Conservation (phyloP, 1,140 invertebrate genomes). For the Atta colombica region DNA sequence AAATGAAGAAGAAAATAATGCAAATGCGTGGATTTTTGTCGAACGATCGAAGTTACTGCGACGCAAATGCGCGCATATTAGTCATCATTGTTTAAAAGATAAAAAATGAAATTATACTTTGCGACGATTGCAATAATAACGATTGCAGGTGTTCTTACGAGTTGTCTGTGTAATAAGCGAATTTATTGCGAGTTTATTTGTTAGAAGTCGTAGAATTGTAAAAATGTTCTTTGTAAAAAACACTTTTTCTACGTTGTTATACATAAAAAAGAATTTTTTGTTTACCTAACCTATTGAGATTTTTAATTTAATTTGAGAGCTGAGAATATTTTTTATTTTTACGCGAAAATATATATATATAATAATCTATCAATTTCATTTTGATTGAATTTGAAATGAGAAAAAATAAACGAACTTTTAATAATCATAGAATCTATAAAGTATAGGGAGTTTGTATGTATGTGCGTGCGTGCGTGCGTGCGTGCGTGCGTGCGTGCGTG, state of each 20-base stretch:
- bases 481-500: too few species aligned
- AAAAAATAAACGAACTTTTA: too few species aligned
- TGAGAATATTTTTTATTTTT: not conserved
- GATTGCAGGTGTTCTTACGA: not conserved
- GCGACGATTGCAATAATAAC: not conserved
- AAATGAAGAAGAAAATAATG: not conserved
- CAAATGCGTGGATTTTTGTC: not conserved
- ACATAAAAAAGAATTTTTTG: not conserved
- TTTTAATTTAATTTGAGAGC: not conserved
- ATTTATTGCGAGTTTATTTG: not conserved
- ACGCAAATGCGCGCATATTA: not conserved
- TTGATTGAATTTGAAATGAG: not conserved
- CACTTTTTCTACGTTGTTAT: not conserved
- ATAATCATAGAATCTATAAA: too few species aligned
- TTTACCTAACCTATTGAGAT: too few species aligned
- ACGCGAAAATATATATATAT: not conserved
- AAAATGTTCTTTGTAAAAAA: not conserved
- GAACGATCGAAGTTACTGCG: not conserved
- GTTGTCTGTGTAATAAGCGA: not conserved
- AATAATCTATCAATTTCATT: not conserved
- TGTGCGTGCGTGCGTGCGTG: too few species aligned
- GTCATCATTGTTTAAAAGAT: not conserved
- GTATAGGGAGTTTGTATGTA: too few species aligned
- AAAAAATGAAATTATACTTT: constrained; percentile 3
- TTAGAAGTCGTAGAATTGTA: not conserved